A percentile compares a stretch with the other conserved stretches of the same genome.
phyloP scores from a whole-genome alignment of 1,140 invertebrate genomes.

The Vanessa tameamea region DNA sequence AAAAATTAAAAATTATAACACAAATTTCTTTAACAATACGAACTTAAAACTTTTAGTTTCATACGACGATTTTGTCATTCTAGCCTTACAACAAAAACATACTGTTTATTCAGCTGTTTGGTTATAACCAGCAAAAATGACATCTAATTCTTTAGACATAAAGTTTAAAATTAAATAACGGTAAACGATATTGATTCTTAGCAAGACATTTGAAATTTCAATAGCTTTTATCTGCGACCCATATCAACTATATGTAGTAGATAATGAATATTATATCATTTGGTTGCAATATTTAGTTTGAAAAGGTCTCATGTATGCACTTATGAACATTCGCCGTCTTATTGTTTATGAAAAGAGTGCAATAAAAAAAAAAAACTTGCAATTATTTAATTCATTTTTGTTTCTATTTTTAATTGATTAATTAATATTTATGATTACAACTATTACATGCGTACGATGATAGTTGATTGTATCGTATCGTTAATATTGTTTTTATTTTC shows the following conservation, averaged over 20 bases:
- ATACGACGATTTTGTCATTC: background rate
- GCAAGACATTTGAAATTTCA: conserved; percentile 8
- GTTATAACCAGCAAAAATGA: background rate
- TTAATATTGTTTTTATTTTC: too few relatives aligned
- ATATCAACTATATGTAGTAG: conserved; percentile 9
- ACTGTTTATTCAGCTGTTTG: conserved; percentile 20
- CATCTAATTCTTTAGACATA: background rate
- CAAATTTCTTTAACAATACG: background rate
- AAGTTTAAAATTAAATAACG: conserved; percentile 4
- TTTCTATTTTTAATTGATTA: too few relatives aligned
- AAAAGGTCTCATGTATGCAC: too few relatives aligned
- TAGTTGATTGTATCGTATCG: too few relatives aligned
- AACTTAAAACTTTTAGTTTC: background rate
- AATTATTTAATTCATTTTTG: too few relatives aligned
- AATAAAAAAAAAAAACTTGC: too few relatives aligned
- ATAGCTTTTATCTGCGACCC: conserved; percentile 7
- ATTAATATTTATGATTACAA: too few relatives aligned
- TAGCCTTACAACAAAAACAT: background rate
- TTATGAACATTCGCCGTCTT: too few relatives aligned
- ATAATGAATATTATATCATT: background rate
- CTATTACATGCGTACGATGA: too few relatives aligned
- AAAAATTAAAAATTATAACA: background rate
- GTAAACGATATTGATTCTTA: background rate
- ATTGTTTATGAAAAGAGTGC: too few relatives aligned
- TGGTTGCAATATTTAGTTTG: too few relatives aligned